These are phyloP conservation scores for Pachyrhynchus sulphureomaculatus DNA, from an alignment of 1,140 invertebrate species.

Conservation along the genomic window DNA sequence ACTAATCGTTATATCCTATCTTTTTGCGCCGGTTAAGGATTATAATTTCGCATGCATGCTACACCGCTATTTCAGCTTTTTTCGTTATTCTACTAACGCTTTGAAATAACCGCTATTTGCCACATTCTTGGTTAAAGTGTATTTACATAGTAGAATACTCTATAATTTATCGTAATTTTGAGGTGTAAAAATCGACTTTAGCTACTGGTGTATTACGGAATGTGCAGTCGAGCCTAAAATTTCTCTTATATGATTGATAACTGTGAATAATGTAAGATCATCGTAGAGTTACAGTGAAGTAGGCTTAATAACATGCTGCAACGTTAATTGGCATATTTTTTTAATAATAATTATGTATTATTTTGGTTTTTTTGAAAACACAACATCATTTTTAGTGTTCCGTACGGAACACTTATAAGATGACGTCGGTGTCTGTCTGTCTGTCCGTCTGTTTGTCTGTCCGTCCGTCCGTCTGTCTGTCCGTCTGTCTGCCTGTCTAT, in stretches of 20 bases:
- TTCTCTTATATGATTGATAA: background rate
- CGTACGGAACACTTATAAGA: no score
- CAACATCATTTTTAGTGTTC: no score
- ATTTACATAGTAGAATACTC: background rate
- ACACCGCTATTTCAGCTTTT: constrained; percentile 8
- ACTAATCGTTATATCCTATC: constrained; percentile 11
- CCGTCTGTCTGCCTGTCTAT: no score
- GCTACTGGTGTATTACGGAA: background rate
- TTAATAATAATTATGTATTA: no score
- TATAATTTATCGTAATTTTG: background rate
- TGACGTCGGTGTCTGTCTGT: no score
- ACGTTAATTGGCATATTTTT: no score
- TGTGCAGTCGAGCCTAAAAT: background rate
- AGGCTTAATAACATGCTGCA: no score
- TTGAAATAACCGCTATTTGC: constrained; percentile 6
- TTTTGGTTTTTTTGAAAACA: no score
- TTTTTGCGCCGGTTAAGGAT: constrained; percentile 1
- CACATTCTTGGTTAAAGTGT: background rate
- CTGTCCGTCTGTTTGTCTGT: no score
- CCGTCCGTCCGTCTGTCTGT: no score
- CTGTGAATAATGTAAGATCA: background rate
- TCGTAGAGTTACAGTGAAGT: no score
- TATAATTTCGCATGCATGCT: constrained; percentile 15
- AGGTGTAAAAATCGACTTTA: background rate
- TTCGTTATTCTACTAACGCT: background rate